Base-by-base conservation (phyloP, 1,140 invertebrate species). In the Druon quercuslanigerum region DNA sequence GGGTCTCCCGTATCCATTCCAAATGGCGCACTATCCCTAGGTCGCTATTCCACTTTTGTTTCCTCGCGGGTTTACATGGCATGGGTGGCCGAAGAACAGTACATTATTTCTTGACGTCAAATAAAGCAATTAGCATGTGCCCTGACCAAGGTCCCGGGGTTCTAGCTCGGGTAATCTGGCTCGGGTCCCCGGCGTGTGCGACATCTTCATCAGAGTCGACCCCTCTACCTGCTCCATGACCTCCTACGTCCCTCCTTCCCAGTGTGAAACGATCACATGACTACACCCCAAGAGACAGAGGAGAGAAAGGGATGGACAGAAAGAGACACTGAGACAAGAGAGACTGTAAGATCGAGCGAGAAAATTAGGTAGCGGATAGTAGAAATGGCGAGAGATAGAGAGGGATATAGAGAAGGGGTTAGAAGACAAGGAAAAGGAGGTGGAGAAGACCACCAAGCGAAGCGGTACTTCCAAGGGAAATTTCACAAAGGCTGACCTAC, bases 91-190 rank as follows among this genome's bases (percentile, higher is more conserved):
- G 74, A 80, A 75, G 79, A 56, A 82, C 79, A 81, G 86, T 89
- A 88, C 87, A 91, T 91, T 91, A 91, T 91, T 91, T 91, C 90
- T 88, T 88, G 86, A 89, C 90, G 91, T 92, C 90, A 92, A 92
- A 92, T 92, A 91, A 92, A 91, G 90, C 91, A 92, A 92, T 92
- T 92, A 91, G 90, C 90, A 91, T 90, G 87, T 90, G 87, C 90
- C 87, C 86, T 90, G 89, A 87, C 88, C 88, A 87, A 83, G 82
- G 82, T 86, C 86, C 84, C 80, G 86, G 82, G 86, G 79, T 86
- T 85, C 78, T 83, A 84, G 86, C 84, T 83, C 82, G 85, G 86
- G 88, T 91, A 91, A 90, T 91, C 90, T 90, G 84, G 78, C 50
- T 54, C 52, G 76, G 81, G 88, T 92, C 91, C 91, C 90, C 83